These are phyloP conservation scores for Thymelicus acteon DNA, from an alignment of 2,888 invertebrate species.

Conservation along the genomic window DNA sequence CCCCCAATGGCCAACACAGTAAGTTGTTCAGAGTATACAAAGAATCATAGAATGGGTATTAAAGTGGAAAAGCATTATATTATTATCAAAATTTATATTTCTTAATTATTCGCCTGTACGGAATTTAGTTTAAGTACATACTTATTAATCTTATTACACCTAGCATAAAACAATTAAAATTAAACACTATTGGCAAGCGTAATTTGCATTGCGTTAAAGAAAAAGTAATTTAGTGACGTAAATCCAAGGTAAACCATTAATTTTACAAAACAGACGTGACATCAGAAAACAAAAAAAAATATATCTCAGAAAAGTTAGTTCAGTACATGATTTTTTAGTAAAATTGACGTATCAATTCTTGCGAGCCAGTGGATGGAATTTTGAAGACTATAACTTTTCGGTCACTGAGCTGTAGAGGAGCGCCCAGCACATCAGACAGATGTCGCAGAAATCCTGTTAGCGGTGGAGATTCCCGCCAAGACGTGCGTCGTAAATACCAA, in stretches of 20 bases:
- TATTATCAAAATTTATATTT: conserved; percentile 3
- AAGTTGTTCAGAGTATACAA: too few relatives aligned
- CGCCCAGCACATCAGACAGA: conserved; percentile 58
- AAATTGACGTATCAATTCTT: conserved; percentile 32
- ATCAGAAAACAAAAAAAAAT: background rate
- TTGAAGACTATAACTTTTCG: conserved; percentile 63
- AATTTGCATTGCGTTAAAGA: background rate
- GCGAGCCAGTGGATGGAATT: conserved; percentile 41
- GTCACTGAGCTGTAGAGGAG: conserved; percentile 62
- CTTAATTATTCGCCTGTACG: background rate
- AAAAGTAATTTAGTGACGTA: background rate
- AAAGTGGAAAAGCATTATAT: too few relatives aligned
- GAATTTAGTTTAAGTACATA: background rate
- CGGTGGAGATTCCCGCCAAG: conserved; percentile 67
- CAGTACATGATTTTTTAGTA: background rate
- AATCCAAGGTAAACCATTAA: background rate
- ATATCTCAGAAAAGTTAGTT: background rate
- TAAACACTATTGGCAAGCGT: background rate
- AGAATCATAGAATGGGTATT: too few relatives aligned
- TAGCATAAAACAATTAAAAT: background rate
- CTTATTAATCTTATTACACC: background rate
- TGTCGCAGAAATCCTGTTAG: conserved; percentile 60
- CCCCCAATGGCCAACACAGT: too few relatives aligned
- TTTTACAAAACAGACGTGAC: background rate
- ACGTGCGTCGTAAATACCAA: conserved; percentile 73